phyloP scores from a whole-genome alignment of 2,888 invertebrate genomes.

The Cremastinae sp. region DNA sequence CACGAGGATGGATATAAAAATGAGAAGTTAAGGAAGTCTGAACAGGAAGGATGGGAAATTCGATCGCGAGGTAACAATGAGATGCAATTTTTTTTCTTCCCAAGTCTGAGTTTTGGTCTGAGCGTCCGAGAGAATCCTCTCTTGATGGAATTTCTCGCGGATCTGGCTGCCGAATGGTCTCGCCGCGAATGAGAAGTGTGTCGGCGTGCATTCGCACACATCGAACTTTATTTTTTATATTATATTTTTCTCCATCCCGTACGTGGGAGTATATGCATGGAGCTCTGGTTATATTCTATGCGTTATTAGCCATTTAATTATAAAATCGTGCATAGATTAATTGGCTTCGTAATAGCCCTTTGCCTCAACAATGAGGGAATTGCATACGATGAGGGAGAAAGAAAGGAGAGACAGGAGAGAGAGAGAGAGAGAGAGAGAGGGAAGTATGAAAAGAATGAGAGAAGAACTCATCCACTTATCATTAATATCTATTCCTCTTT shows the following conservation, averaged over 20 bases:
- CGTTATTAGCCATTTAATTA: slow-evolving; percentile 80
- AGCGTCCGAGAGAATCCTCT: slow-evolving; percentile 4
- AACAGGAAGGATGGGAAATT: slow-evolving; percentile 45
- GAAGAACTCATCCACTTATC: slow-evolving; percentile 64
- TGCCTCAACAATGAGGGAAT: slow-evolving; percentile 71
- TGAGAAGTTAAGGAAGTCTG: slow-evolving; percentile 17
- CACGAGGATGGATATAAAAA: slow-evolving; percentile 19
- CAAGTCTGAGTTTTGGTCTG: slow-evolving; percentile 14
- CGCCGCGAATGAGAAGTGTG: slow-evolving; percentile 21
- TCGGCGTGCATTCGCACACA: slow-evolving; percentile 17
- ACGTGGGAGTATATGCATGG: slow-evolving; percentile 78
- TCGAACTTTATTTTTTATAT: slow-evolving; percentile 20
- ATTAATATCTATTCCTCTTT: slow-evolving; percentile 75
- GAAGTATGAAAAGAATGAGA: too few species aligned
- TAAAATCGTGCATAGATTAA: slow-evolving; percentile 80
- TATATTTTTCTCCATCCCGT: slow-evolving; percentile 9
- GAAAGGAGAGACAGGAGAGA: slow-evolving; percentile 32
- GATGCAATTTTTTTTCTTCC: slow-evolving; percentile 1
- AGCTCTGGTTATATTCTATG: slow-evolving; percentile 79
- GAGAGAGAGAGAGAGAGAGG: slow-evolving; percentile 20
- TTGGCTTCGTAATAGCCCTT: slow-evolving; percentile 77
- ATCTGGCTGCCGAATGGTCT: slow-evolving; percentile 14
- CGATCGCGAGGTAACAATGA: neutral
- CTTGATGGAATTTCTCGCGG: slow-evolving; percentile 25
- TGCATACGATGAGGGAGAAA: slow-evolving; percentile 52